These are phyloP conservation scores for Pseudomyrmex concolor DNA, from an alignment of 1,140 invertebrate genomes.

Conservation along the genomic window DNA sequence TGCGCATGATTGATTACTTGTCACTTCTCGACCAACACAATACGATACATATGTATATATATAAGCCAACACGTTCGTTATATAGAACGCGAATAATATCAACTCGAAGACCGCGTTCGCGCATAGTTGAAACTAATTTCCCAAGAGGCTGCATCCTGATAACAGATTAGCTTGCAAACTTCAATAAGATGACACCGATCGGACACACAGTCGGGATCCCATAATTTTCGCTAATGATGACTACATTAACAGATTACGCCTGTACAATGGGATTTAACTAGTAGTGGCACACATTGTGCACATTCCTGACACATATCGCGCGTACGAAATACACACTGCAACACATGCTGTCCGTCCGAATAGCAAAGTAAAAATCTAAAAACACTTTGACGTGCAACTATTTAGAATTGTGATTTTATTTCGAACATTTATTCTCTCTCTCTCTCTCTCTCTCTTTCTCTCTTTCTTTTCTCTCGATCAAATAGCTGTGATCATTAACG, in stretches of 20 bases:
- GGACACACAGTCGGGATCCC: constrained; percentile 30
- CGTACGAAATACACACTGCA: background rate
- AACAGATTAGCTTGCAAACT: constrained; percentile 50
- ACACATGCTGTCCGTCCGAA: background rate
- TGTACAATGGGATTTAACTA: constrained; percentile 29
- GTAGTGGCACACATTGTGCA: constrained; percentile 11
- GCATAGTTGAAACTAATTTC: constrained; percentile 51
- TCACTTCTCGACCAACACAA: background rate
- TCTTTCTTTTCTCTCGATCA: constrained; percentile 9
- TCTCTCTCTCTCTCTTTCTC: background rate
- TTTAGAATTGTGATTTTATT: too few relatives aligned
- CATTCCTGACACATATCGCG: background rate
- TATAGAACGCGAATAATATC: constrained; percentile 33
- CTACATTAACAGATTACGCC: constrained; percentile 52
- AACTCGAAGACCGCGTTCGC: constrained; percentile 14
- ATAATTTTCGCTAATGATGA: constrained; percentile 60
- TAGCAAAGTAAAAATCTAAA: constrained; percentile 4
- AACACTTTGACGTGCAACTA: background rate
- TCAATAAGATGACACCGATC: constrained; percentile 56
- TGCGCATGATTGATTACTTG: constrained; percentile 9
- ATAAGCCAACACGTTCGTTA: constrained; percentile 19
- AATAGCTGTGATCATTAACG: constrained; percentile 5
- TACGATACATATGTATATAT: too few relatives aligned
- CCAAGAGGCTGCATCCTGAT: constrained; percentile 46
- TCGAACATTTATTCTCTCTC: background rate